Percentiles rank a stretch among this genome's conserved stretches.
Conservation (phyloP, 2,113 vertebrate genomes). For the Myotis lucifugus region DNA sequence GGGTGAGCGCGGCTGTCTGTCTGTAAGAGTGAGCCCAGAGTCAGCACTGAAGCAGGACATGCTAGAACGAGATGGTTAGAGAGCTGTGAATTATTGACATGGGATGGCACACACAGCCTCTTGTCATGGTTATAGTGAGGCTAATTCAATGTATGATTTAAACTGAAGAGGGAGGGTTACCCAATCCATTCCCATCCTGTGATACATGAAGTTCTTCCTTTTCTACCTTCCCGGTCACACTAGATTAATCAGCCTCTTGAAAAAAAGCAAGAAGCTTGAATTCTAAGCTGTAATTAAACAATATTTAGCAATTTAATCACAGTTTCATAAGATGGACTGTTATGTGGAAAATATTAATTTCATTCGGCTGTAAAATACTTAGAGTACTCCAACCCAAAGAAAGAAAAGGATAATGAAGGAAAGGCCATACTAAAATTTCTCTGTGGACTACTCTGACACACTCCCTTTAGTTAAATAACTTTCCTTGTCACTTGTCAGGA, state of each 20-base stretch:
- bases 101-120: background rate
- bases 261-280: background rate
- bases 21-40: background rate
- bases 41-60: background rate
- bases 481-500: background rate
- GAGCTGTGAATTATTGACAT: background rate
- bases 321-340: background rate
- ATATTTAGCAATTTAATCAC: background rate
- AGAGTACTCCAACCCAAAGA: background rate
- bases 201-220: background rate
- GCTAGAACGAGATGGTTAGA: background rate
- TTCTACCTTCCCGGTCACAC: background rate
- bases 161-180: background rate
- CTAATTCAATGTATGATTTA: background rate
- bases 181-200: background rate
- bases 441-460: background rate
- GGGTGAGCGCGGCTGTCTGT: background rate
- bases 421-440: background rate
- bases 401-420: background rate
- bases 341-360: constrained; percentile 2
- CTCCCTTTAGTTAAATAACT: background rate
- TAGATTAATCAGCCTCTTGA: background rate
- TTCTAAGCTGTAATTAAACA: constrained; percentile 2
- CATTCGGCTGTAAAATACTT: background rate
- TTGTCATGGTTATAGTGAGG: background rate